phyloP scores from a whole-genome alignment of 2,113 vertebrate genomes.

The Oncorhynchus clarkii region DNA sequence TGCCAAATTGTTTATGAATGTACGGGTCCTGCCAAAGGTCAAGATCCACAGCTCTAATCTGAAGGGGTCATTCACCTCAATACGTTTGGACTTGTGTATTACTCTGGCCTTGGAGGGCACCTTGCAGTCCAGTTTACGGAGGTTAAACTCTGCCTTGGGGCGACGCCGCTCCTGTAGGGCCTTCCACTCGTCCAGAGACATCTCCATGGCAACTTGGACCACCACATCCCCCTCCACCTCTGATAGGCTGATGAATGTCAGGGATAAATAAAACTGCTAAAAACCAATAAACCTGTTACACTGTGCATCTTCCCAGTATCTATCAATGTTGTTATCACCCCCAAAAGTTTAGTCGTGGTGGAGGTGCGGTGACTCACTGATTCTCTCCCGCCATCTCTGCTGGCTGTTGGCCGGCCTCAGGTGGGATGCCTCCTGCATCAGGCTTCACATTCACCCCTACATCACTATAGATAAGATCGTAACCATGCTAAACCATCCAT shows the following conservation, averaged over 20 bases:
- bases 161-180: slow-evolving; percentile 83
- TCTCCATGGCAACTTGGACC: slow-evolving; percentile 85
- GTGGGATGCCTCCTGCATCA: slow-evolving; percentile 10
- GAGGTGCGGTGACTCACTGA: slow-evolving; percentile 66
- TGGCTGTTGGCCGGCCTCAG: slow-evolving; percentile 50
- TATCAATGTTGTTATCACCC: not conserved
- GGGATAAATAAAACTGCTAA: too few species aligned
- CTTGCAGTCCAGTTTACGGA: slow-evolving; percentile 85
- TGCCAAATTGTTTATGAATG: too few species aligned
- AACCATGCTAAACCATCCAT: slow-evolving; percentile 12
- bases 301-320: not conserved
- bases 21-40: too few species aligned
- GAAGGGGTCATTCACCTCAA: slow-evolving; percentile 70
- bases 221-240: slow-evolving; percentile 67
- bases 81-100: slow-evolving; percentile 88
- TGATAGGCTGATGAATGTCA: slow-evolving; percentile 12
- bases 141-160: slow-evolving; percentile 89
- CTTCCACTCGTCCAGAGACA: slow-evolving; percentile 97
- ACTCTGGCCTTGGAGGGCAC: slow-evolving; percentile 92
- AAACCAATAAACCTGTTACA: not conserved
- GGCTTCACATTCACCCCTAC: slow-evolving; percentile 55
- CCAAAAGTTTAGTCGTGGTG: not conserved
- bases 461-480: too few species aligned
- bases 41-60: too few species aligned
- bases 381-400: slow-evolving; percentile 63